phyloP scores from a whole-genome alignment of 2,113 vertebrate species.

The Perca schrenkii region DNA sequence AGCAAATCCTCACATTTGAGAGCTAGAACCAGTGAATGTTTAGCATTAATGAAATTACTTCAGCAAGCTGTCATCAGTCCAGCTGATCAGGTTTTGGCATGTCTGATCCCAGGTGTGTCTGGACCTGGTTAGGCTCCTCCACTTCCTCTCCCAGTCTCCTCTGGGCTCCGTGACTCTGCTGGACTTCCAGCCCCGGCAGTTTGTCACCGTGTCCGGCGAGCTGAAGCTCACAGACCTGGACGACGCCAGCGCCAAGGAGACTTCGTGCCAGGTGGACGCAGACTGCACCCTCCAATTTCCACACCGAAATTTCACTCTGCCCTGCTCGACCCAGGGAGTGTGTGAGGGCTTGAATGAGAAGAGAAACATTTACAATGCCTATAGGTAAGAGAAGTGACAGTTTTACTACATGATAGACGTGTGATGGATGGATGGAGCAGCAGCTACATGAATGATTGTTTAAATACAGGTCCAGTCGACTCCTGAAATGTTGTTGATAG shows the following conservation, averaged over 20 bases:
- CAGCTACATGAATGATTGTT: conserved; percentile 13
- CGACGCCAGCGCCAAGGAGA: conserved; percentile 87
- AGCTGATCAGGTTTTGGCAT: conserved; percentile 33
- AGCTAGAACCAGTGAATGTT: neutral
- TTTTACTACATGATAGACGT: conserved; percentile 44
- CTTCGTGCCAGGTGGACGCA: conserved; percentile 78
- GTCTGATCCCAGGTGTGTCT: conserved; percentile 88
- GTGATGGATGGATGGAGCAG: conserved; percentile 42
- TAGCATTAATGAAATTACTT: neutral
- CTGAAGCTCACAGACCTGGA: conserved; percentile 94
- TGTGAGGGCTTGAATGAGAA: conserved; percentile 90
- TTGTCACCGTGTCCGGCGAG: conserved; percentile 89
- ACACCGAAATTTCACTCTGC: conserved; percentile 86
- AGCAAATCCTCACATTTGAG: neutral
- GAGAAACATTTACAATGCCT: conserved; percentile 94
- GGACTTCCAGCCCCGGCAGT: conserved; percentile 95
- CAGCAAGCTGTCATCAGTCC: neutral
- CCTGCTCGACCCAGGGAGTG: conserved; percentile 79
- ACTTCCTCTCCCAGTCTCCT: conserved; percentile 91
- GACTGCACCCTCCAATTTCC: conserved; percentile 91
- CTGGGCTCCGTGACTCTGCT: conserved; percentile 91
- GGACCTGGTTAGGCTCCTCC: conserved; percentile 89
- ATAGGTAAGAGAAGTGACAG: conserved; percentile 82
- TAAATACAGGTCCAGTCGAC: conserved; percentile 48
- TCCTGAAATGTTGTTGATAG: conserved; percentile 40